Percentiles rank a stretch among this genome's conserved stretches.
These are phyloP conservation scores for Lepus oiostolus DNA, from an alignment of 2,797 vertebrate species.

Conservation along the genomic window DNA sequence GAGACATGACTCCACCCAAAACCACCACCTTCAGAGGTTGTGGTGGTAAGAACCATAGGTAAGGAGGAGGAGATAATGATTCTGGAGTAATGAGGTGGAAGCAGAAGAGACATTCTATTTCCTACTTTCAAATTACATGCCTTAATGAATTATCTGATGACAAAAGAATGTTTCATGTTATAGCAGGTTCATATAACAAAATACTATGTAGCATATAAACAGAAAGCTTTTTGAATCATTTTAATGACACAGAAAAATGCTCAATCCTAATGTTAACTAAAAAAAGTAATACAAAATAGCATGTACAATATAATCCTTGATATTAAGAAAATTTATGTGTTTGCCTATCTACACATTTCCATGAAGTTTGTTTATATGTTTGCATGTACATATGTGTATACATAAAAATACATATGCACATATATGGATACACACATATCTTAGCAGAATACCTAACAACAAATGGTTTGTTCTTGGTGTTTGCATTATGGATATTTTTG, in stretches of 20 bases:
- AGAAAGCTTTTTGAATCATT: not conserved
- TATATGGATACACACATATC: not conserved
- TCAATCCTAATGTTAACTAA: not conserved
- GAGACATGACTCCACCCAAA: not conserved
- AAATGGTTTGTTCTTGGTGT: not conserved
- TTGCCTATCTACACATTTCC: not conserved
- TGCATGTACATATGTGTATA: not conserved
- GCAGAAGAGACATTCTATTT: not conserved
- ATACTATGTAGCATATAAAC: not conserved
- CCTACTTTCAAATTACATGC: not conserved
- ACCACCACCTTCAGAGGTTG: rapidly evolving
- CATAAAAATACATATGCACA: not conserved
- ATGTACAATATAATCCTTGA: not conserved
- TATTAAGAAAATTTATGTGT: not conserved
- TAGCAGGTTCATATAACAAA: not conserved
- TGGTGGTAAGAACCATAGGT: not conserved
- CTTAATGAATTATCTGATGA: not conserved
- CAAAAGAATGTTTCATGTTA: not conserved
- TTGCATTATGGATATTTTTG: not conserved
- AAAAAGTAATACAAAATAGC: not conserved
- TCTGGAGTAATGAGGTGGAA: not conserved
- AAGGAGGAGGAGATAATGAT: not conserved
- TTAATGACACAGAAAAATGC: slow-evolving; percentile 35
- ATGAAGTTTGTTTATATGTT: not conserved
- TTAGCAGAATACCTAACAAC: slow-evolving; percentile 33